Evolutionary conservation across 2,888 invertebrate genomes (phyloP).

Genomic region (Salticus scenicus): DNA sequence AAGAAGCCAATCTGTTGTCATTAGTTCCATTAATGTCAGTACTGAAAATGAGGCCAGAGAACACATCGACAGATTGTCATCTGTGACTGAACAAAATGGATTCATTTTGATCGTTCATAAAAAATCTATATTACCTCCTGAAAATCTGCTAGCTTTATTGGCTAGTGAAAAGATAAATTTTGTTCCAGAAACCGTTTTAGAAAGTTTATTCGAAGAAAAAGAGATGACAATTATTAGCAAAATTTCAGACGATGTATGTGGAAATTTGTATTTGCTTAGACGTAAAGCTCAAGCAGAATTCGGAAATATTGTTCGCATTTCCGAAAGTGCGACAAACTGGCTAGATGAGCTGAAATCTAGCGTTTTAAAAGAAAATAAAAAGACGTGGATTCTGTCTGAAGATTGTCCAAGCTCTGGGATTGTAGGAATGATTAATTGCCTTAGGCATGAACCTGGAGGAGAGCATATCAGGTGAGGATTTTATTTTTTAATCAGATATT

Average conservation of each 20-base stretch:
- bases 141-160: constrained; percentile 22
- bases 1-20: constrained; percentile 17
- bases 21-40: constrained; percentile 25
- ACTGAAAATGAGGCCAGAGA: background rate
- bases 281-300: background rate
- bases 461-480: no score
- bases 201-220: background rate
- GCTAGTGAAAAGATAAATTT: constrained; percentile 7
- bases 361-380: background rate
- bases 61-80: background rate
- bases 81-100: constrained; percentile 10
- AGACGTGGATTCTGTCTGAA: constrained; percentile 76
- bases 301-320: background rate
- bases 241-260: constrained; percentile 24
- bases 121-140: constrained; percentile 4
- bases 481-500: no score
- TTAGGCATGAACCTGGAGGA: no score
- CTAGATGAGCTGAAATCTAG: background rate
- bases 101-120: constrained; percentile 38
- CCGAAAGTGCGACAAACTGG: background rate
- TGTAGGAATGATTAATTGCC: no score
- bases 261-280: constrained; percentile 29
- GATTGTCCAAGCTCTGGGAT: no score
- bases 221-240: constrained; percentile 15
- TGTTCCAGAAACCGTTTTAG: background rate